phyloP scores from a whole-genome alignment of 2,888 invertebrate genomes.

The Pandemis cinnamomeana region DNA sequence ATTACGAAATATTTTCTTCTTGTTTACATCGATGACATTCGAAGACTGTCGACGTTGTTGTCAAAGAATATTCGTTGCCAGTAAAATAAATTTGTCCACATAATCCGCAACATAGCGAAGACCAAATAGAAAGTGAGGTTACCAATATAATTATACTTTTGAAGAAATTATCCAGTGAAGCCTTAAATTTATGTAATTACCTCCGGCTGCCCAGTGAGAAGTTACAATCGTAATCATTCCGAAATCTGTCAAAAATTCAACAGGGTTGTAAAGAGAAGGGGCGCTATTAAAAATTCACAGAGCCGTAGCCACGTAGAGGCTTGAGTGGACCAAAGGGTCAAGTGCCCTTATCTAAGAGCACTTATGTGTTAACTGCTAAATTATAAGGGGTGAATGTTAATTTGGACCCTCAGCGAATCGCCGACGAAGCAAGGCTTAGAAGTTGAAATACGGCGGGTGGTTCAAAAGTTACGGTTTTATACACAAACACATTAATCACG shows the following conservation, averaged over 20 bases:
- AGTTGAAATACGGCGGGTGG: neutral
- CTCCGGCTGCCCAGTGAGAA: neutral
- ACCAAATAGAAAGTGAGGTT: too few species aligned
- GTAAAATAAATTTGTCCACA: too few species aligned
- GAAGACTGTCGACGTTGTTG: too few species aligned
- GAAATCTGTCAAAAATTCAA: neutral
- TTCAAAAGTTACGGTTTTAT: neutral
- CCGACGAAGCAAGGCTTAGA: neutral
- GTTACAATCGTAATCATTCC: neutral
- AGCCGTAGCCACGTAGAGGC: conserved; percentile 15
- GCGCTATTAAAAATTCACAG: conserved; percentile 30
- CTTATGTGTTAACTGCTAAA: conserved; percentile 34
- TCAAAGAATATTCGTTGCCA: too few species aligned
- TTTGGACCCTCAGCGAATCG: conserved; percentile 6
- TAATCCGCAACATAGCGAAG: too few species aligned
- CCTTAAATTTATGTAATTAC: neutral
- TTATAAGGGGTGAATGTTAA: conserved; percentile 27
- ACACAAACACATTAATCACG: too few species aligned
- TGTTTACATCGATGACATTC: too few species aligned
- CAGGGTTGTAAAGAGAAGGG: conserved; percentile 4
- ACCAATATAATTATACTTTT: too few species aligned
- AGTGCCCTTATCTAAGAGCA: conserved; percentile 6
- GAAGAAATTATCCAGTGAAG: too few species aligned
- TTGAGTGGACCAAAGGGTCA: conserved; percentile 15
- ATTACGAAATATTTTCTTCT: too few species aligned